Conservation (phyloP, 2,797 vertebrate genomes). For the Austrolebias charrua region DNA sequence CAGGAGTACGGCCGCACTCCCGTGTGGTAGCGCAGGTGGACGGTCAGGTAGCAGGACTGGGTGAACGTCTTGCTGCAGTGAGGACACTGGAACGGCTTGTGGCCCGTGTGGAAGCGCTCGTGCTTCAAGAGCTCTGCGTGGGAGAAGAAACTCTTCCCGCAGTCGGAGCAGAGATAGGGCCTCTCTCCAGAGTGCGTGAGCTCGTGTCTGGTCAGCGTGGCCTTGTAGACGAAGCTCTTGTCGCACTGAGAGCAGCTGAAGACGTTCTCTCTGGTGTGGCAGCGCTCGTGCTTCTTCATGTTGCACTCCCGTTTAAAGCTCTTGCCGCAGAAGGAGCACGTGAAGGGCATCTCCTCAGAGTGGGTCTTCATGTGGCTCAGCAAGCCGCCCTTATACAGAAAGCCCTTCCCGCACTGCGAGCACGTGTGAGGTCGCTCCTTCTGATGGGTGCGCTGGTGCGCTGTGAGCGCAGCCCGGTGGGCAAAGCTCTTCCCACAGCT, state of each 20-base stretch:
- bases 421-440: constrained; percentile 72
- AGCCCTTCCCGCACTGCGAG: constrained; percentile 70
- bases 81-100: constrained; percentile 77
- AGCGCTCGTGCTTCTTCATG: constrained; percentile 74
- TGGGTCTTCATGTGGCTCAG: constrained; percentile 77
- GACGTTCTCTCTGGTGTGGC: constrained; percentile 73
- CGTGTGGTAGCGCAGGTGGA: constrained; percentile 78
- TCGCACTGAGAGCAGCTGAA: constrained; percentile 75
- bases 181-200: constrained; percentile 77
- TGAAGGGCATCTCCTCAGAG: constrained; percentile 75
- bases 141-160: constrained; percentile 78
- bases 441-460: constrained; percentile 72
- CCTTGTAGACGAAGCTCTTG: constrained; percentile 78
- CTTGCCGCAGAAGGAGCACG: constrained; percentile 75
- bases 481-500: constrained; percentile 77
- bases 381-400: constrained; percentile 74
- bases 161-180: constrained; percentile 78
- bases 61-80: constrained; percentile 78
- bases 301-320: constrained; percentile 76
- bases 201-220: constrained; percentile 72
- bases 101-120: constrained; percentile 78
- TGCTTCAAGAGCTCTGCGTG: constrained; percentile 77
- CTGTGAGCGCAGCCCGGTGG: constrained; percentile 69
- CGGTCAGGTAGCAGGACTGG: constrained; percentile 79
- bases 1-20: constrained; percentile 74